Base-by-base conservation (phyloP, 64 coral and sea anemone species). In the Montipora cactus region DNA sequence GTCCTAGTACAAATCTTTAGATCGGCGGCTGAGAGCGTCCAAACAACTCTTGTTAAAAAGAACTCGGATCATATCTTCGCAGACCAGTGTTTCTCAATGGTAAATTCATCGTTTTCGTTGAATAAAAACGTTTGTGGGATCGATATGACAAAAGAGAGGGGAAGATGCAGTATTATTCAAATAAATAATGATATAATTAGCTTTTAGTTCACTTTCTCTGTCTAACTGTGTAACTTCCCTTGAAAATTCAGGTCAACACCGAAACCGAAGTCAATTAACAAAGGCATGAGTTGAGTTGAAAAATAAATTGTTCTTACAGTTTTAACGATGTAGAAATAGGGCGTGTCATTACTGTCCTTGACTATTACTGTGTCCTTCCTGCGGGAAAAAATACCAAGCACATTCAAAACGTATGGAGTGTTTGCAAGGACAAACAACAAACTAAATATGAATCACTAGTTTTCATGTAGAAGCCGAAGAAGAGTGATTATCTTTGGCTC, bases 251-350 rank as follows among this genome's bases (percentile, higher is more conserved):
- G 13, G 9, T 15, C 13, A 64, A 12, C 61, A 64, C 14, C 61
- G 4, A 15, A 64, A 64, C 9, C 9, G 61, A 64, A 64, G 13
- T 64, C 61, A 11, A 64, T 14, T 5, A 71, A 71, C 10, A 71
- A 71, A 20, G 5, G 5, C 4, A 22, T 19, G 18, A 71, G 5
- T 48, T 23, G 14, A 19, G 4, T 3, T 14, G 18, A 18, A 47
- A 51, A 10, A 75, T 5, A 5, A 44, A 13, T 15, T 45, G 8
- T n/a, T 67, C 95, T 79, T 92, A 97, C 95, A 53, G 95, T 92
- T 91, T 97, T 97, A n/a, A 97, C 88, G 55, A 97, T 97, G 58
- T 82, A 97, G 77, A 97, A 97, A 71, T 83, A 97, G 13, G 95
- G 95, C 15, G 74, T 94, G 52, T 97, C 92, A 84, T 80, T 91